A percentile compares a stretch with the other conserved stretches of the same genome.
Conservation (phyloP, 2,888 invertebrate species). For the Callimorpha dominula region DNA sequence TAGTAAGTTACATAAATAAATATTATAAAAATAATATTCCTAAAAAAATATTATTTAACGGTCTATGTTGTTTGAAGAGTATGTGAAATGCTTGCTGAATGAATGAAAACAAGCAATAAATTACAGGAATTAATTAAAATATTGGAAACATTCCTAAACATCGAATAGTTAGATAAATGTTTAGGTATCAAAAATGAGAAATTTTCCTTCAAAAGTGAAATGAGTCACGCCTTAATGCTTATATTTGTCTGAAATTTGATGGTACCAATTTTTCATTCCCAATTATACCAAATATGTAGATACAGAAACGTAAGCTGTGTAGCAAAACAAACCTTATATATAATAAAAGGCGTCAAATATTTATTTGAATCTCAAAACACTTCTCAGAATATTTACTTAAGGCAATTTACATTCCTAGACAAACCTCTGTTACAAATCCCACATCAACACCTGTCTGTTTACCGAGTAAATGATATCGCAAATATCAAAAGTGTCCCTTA, state of each 20-base stretch:
- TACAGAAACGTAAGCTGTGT: too few relatives aligned
- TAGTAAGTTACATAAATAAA: neutral
- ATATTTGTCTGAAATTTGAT: slow-evolving; percentile 24
- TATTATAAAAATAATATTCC: too few relatives aligned
- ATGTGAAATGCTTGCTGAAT: too few relatives aligned
- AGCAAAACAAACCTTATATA: neutral
- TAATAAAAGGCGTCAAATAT: slow-evolving; percentile 15
- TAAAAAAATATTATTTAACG: too few relatives aligned
- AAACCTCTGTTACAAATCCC: slow-evolving; percentile 65
- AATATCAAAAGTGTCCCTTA: slow-evolving; percentile 55
- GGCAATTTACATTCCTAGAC: slow-evolving; percentile 66
- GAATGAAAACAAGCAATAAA: too few relatives aligned
- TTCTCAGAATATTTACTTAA: slow-evolving; percentile 45
- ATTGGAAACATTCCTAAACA: neutral
- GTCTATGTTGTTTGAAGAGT: too few relatives aligned
- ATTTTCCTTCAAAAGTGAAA: slow-evolving; percentile 31
- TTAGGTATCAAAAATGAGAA: too few relatives aligned
- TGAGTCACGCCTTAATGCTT: slow-evolving; percentile 36
- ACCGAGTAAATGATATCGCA: slow-evolving; percentile 69
- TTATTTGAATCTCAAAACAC: slow-evolving; percentile 44
- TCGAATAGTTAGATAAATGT: neutral
- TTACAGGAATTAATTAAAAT: too few relatives aligned
- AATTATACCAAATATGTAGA: neutral
- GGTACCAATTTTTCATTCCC: too few relatives aligned
- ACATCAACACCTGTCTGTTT: slow-evolving; percentile 77